phyloP scores from a whole-genome alignment of 2,888 invertebrate genomes.

The Scaeva pyrastri region DNA sequence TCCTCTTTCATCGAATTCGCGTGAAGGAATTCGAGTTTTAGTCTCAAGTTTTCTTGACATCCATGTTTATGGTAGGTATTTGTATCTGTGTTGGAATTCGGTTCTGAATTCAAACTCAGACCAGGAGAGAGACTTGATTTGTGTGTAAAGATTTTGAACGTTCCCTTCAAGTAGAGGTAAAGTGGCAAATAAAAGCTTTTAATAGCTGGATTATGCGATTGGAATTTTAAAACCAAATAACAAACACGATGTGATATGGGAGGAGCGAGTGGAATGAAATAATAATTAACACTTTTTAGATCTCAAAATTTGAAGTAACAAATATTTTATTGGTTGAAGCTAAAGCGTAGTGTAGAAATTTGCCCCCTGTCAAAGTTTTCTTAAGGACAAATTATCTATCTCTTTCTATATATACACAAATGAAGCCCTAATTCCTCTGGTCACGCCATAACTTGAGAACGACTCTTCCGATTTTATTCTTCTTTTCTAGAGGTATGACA shows the following conservation, averaged over 20 bases:
- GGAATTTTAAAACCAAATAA: slow-evolving; percentile 57
- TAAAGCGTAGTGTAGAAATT: no score
- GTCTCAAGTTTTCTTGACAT: slow-evolving; percentile 20
- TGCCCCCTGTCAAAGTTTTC: no score
- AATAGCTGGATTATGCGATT: slow-evolving; percentile 60
- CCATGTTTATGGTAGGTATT: neutral
- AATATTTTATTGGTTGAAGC: no score
- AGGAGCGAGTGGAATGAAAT: no score
- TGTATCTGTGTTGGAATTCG: slow-evolving; percentile 5
- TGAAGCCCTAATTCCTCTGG: no score
- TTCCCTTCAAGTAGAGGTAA: neutral
- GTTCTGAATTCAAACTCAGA: neutral
- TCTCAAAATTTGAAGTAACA: no score
- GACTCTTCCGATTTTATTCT: no score
- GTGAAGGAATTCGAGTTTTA: slow-evolving; percentile 2
- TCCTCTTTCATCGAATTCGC: neutral
- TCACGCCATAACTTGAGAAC: no score
- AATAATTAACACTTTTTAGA: no score
- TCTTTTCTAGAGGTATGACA: no score
- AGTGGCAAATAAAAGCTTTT: slow-evolving; percentile 50
- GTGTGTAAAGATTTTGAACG: slow-evolving; percentile 40
- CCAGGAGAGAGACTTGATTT: slow-evolving; percentile 51
- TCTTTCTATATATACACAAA: no score
- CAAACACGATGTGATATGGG: neutral
- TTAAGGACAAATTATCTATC: no score